Evolutionary conservation across 2,113 vertebrate species (phyloP).

Genomic region (Xiphophorus couchianus): DNA sequence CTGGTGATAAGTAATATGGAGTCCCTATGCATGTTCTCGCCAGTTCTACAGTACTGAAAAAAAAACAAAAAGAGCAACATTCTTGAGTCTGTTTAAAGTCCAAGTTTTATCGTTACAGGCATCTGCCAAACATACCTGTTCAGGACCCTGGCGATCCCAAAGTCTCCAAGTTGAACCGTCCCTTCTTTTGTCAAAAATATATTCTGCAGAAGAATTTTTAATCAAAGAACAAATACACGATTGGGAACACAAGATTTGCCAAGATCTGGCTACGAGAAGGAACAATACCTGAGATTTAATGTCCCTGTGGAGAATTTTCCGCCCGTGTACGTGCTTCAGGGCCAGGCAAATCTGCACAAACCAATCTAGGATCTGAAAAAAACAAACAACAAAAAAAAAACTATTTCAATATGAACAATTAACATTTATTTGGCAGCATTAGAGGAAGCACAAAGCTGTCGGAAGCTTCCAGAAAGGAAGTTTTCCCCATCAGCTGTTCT

Average conservation of each 20-base stretch:
- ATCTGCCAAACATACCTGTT: slow-evolving; percentile 85
- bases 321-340: slow-evolving; percentile 94
- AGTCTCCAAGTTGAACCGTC: slow-evolving; percentile 95
- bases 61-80: neutral
- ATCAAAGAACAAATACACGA: neutral
- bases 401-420: neutral
- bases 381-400: neutral
- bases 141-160: slow-evolving; percentile 96
- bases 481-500: no score
- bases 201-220: slow-evolving; percentile 78
- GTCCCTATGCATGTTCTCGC: slow-evolving; percentile 97
- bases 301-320: slow-evolving; percentile 97
- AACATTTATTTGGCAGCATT: neutral
- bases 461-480: no score
- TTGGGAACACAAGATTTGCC: neutral
- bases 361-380: slow-evolving; percentile 92
- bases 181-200: slow-evolving; percentile 99
- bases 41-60: slow-evolving; percentile 90
- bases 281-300: slow-evolving; percentile 95
- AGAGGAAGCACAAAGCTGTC: no score
- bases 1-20: slow-evolving; percentile 96
- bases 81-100: neutral
- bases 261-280: neutral
- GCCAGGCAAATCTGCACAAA: slow-evolving; percentile 98
- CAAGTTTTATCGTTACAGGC: neutral